These are phyloP conservation scores for Psittacula derbiana DNA, from an alignment of 2,797 vertebrate species.

Conservation along the genomic window DNA sequence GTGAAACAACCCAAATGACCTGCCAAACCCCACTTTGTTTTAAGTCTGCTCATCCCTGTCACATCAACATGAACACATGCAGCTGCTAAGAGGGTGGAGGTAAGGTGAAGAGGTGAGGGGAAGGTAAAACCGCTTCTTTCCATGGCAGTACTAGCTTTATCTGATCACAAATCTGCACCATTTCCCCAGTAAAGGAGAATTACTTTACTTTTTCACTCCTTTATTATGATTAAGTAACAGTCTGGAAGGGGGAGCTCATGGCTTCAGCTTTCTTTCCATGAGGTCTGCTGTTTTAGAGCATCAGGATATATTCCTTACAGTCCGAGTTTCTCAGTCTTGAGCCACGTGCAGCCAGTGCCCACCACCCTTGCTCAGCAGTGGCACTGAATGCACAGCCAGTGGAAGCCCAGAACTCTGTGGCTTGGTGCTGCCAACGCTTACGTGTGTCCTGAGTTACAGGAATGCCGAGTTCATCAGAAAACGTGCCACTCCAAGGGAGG, in stretches of 20 bases:
- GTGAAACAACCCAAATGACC: background rate
- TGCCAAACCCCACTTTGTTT: background rate
- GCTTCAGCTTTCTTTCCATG: background rate
- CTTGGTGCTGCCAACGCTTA: background rate
- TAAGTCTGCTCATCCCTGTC: background rate
- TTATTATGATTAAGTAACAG: background rate
- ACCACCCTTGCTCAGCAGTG: background rate
- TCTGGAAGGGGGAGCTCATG: background rate
- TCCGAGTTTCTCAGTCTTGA: background rate
- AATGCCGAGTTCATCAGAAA: background rate
- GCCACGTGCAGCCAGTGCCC: accelerated
- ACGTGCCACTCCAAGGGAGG: background rate
- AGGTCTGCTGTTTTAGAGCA: background rate
- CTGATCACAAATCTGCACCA: background rate
- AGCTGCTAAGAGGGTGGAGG: background rate
- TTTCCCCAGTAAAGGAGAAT: background rate
- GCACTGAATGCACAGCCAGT: accelerated
- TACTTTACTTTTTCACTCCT: background rate
- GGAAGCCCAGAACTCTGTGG: background rate
- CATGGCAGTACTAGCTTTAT: background rate
- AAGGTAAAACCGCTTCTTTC: background rate
- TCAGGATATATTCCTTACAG: background rate
- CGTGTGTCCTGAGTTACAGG: background rate
- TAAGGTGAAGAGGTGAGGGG: background rate
- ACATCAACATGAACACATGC: background rate